Evolutionary conservation across 2,888 invertebrate species (phyloP), one percentile per base, ranked within the genome.

Genomic region (Eulithis prunata): DNA sequence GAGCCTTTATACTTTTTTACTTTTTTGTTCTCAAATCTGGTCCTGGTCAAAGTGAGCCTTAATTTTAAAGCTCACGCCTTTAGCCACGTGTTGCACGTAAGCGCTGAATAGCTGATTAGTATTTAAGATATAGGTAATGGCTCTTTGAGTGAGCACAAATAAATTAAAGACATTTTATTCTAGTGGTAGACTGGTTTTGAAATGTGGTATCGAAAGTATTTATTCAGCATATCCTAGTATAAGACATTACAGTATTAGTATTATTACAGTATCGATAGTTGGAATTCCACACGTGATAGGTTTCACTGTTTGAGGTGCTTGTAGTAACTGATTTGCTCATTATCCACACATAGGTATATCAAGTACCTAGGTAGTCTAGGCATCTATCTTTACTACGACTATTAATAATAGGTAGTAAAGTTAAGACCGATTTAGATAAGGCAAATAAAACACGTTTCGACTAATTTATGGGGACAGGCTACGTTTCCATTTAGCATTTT

Each of bases 61-160:
- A 58, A 62, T 59, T 57, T 57, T 53, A 43, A 63, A 60, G 61
- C 56, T 66, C 64, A 62, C 65, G 60, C 62, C 64, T 57, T 51
- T 14, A 7, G 54, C 54, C 58, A 64, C 64, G 64, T 64, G 64
- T 55, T 11, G 49, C 66, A 57, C 54, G 62, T 53, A 46, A 60
- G 56, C 56, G 14, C 12, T 28, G 61, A 60, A 65, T 60, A 57
- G n/a, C 49, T 60, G 67, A 67, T 67, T 41, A 59, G 14, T 53
- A 57, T 60, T 59, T 63, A 67, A 63, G 67, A 67, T 67, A 67
- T 41, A 11, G 56, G 56, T 63, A 63, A 60, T 63, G 52, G 53
- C 60, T 52, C 47, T 60, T 57, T 63, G 63, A 63, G 56, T 63
- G 60, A 55, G 43, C 5, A 36, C 41, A 41, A 62, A 47, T 65